Conservation (phyloP, 2,888 invertebrate genomes). For the Neocrepidodera transversa region DNA sequence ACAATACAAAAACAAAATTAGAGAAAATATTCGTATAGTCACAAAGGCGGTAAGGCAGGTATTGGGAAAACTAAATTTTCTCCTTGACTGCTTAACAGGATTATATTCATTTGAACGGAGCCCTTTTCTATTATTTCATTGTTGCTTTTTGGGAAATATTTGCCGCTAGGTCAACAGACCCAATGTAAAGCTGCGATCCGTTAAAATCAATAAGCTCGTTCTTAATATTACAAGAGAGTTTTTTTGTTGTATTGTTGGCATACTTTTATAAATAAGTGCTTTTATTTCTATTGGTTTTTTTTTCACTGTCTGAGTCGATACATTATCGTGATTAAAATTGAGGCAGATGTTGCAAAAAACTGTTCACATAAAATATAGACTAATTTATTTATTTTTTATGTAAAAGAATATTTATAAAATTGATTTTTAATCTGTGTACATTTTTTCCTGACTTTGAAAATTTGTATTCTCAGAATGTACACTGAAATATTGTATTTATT, state of each 20-base stretch:
- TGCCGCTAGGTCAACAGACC: constrained; percentile 25
- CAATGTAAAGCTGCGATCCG: constrained; percentile 22
- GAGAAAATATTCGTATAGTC: constrained; percentile 14
- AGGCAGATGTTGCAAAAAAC: constrained; percentile 5
- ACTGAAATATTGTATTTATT: no score
- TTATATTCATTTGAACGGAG: constrained; percentile 34
- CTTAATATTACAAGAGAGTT: constrained; percentile 24
- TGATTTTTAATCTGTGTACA: no score
- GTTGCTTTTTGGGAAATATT: constrained; percentile 37
- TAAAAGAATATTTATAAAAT: no score
- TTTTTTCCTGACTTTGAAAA: no score
- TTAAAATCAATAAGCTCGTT: constrained; percentile 33
- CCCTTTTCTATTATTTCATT: constrained; percentile 38
- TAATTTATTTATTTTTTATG: no score
- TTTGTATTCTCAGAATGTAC: no score
- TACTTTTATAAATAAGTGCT: constrained; percentile 15
- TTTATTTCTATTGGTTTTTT: constrained; percentile 3
- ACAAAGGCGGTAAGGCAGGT: constrained; percentile 25
- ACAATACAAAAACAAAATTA: constrained; percentile 16
- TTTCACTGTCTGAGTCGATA: constrained; percentile 2
- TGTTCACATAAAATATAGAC: no score
- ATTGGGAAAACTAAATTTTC: constrained; percentile 35
- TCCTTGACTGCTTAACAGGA: constrained; percentile 39
- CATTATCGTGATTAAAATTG: neutral
- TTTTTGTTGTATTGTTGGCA: constrained; percentile 18